Evolutionary conservation across 2,113 vertebrate genomes (phyloP).

Genomic region (Lophochroa leadbeateri): DNA sequence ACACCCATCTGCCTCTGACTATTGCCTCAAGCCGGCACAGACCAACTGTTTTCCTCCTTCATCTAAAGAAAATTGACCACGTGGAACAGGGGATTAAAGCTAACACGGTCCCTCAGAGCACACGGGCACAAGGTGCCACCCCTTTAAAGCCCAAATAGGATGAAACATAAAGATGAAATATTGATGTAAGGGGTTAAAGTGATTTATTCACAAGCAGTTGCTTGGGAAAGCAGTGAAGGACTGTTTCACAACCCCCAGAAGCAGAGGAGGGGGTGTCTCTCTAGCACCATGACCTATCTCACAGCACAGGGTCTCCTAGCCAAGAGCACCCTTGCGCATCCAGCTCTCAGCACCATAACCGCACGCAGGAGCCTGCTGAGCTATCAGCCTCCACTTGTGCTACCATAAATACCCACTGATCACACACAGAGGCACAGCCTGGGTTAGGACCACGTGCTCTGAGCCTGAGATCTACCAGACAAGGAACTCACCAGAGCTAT

Average conservation of each 20-base stretch:
- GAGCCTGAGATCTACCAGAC: neutral
- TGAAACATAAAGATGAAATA: neutral
- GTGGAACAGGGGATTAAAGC: neutral
- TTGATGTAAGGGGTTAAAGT: neutral
- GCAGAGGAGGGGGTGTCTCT: neutral
- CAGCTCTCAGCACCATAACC: neutral
- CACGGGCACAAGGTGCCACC: neutral
- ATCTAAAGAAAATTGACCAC: rapidly evolving
- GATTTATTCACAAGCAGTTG: neutral
- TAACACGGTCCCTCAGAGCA: neutral
- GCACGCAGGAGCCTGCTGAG: neutral
- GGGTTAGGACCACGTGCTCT: rapidly evolving
- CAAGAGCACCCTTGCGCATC: neutral
- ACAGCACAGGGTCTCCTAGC: neutral
- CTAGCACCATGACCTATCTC: neutral
- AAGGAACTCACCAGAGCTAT: neutral
- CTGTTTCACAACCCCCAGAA: neutral
- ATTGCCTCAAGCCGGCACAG: neutral
- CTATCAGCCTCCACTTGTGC: neutral
- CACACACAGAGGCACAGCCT: neutral
- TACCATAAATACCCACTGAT: neutral
- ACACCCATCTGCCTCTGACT: neutral
- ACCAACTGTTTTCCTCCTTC: neutral
- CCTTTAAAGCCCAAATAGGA: neutral
- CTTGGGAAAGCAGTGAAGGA: rapidly evolving